These are phyloP conservation scores for Aulostomus chinensis DNA, from an alignment of 2,797 vertebrate species.

Conservation along the genomic window DNA sequence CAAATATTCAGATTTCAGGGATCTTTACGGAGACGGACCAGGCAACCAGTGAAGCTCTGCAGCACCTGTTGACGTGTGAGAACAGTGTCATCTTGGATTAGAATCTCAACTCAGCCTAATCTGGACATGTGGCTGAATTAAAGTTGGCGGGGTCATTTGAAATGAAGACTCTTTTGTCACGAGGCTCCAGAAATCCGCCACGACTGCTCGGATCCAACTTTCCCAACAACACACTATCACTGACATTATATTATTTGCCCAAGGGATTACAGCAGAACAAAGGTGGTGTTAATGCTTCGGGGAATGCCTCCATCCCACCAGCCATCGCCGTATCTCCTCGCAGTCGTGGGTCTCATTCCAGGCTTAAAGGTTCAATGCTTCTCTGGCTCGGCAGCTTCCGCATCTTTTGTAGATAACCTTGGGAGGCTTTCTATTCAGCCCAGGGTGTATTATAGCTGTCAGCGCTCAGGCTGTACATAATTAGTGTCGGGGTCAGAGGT, in stretches of 20 bases:
- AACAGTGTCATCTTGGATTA: too few relatives aligned
- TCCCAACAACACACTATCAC: conserved; percentile 21
- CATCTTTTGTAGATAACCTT: conserved; percentile 53
- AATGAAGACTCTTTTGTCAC: background rate
- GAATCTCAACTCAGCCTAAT: too few relatives aligned
- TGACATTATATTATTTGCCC: conserved; percentile 32
- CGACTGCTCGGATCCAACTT: conserved; percentile 4
- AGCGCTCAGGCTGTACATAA: conserved; percentile 62
- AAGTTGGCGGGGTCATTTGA: too few relatives aligned
- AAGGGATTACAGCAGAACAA: conserved; percentile 57
- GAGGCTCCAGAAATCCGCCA: background rate
- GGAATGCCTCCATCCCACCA: conserved; percentile 18
- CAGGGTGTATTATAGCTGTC: conserved; percentile 55
- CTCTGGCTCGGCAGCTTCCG: conserved; percentile 37
- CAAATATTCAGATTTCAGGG: too few relatives aligned
- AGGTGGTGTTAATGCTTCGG: conserved; percentile 32
- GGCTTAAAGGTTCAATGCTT: conserved; percentile 54
- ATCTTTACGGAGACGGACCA: too few relatives aligned
- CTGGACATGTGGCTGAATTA: too few relatives aligned
- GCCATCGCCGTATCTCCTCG: conserved; percentile 26
- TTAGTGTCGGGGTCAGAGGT: conserved; percentile 77
- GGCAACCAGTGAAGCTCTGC: too few relatives aligned
- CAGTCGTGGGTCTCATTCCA: conserved; percentile 11
- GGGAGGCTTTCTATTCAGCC: conserved; percentile 38
- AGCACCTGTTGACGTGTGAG: too few relatives aligned